These are phyloP conservation scores for Pseudoatta argentina DNA, from an alignment of 1,140 invertebrate genomes.

Conservation along the genomic window DNA sequence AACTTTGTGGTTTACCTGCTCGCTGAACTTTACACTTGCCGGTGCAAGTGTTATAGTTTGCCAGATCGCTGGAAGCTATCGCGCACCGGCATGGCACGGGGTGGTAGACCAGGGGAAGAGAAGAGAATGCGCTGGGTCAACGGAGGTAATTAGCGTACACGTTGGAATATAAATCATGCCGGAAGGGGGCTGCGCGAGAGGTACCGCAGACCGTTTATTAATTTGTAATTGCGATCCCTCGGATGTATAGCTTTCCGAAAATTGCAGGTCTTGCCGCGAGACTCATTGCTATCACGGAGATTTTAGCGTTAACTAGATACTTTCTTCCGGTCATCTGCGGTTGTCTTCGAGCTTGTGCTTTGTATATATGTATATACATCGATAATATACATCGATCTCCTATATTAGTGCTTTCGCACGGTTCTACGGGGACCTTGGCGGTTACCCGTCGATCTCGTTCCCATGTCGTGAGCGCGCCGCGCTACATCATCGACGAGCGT, in stretches of 20 bases:
- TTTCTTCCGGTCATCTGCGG: slow-evolving; percentile 68
- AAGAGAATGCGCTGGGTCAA: slow-evolving; percentile 47
- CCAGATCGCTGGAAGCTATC: slow-evolving; percentile 37
- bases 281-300: slow-evolving; percentile 71
- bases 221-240: slow-evolving; percentile 78
- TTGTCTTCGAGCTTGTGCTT: not conserved
- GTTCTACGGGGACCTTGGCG: slow-evolving; percentile 48
- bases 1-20: slow-evolving; percentile 52
- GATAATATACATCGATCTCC: slow-evolving; percentile 28
- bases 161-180: slow-evolving; percentile 75
- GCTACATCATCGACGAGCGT: slow-evolving; percentile 68
- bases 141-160: slow-evolving; percentile 74
- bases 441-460: slow-evolving; percentile 69
- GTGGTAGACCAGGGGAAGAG: not conserved
- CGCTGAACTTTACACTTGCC: slow-evolving; percentile 47
- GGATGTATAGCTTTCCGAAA: slow-evolving; percentile 73
- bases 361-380: not conserved
- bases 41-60: slow-evolving; percentile 21
- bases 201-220: slow-evolving; percentile 77
- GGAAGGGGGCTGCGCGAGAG: slow-evolving; percentile 66
- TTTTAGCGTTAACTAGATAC: slow-evolving; percentile 73
- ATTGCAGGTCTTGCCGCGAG: slow-evolving; percentile 73
- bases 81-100: not conserved
- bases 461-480: slow-evolving; percentile 64
- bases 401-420: slow-evolving; percentile 66